phyloP scores from a whole-genome alignment of 2,888 invertebrate species.

The Sycophila texana region DNA sequence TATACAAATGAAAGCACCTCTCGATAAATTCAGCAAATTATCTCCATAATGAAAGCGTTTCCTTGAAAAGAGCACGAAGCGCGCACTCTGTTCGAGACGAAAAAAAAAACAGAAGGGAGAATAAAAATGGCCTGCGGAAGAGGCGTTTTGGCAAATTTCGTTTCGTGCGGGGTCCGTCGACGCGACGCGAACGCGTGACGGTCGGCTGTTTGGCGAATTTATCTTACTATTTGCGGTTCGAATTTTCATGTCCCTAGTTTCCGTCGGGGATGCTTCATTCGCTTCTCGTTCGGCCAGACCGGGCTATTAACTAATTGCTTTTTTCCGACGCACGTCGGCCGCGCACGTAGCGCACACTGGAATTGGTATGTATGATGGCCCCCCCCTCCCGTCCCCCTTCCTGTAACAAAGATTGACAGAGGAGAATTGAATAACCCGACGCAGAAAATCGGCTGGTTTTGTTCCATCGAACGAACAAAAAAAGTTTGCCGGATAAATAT shows the following conservation, averaged over 20 bases:
- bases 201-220: constrained; percentile 47
- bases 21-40: too few relatives aligned
- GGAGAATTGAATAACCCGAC: constrained; percentile 15
- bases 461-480: neutral
- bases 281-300: too few relatives aligned
- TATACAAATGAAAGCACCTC: too few relatives aligned
- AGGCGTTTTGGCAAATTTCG: constrained; percentile 29
- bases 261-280: constrained; percentile 27
- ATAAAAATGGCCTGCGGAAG: neutral
- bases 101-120: neutral
- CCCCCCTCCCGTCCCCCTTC: neutral
- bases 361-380: neutral
- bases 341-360: neutral
- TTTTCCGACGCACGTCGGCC: neutral
- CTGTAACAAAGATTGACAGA: constrained; percentile 24
- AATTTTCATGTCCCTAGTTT: constrained; percentile 36
- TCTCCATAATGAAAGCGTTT: too few relatives aligned
- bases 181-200: constrained; percentile 35
- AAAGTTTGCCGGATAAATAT: constrained; percentile 15
- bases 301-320: constrained; percentile 52
- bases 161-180: constrained; percentile 19
- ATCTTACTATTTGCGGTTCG: constrained; percentile 48
- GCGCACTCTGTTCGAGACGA: too few relatives aligned
- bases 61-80: too few relatives aligned
- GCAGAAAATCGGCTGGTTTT: neutral